Evolutionary conservation across 1,140 invertebrate genomes (phyloP).

Genomic region (Bombus sylvicola): DNA sequence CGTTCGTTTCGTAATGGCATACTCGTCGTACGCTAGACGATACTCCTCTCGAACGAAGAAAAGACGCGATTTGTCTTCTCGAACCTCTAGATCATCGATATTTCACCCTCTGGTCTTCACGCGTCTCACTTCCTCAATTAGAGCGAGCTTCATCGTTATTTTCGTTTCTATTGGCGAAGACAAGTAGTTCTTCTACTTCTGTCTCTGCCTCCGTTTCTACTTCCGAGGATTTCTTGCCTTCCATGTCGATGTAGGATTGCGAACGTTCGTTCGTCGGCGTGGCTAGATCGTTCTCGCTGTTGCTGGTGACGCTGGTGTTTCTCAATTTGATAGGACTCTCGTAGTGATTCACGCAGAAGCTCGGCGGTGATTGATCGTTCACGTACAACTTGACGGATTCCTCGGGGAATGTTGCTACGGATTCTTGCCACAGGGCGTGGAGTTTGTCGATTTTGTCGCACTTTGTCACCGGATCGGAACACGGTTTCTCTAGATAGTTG

Average conservation of each 20-base stretch:
- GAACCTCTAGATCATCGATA: background rate
- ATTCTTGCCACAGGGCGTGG: constrained; percentile 76
- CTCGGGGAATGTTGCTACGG: constrained; percentile 66
- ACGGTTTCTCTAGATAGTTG: constrained; percentile 79
- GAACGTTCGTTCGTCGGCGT: constrained; percentile 77
- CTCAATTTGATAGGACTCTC: constrained; percentile 82
- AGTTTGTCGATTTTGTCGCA: constrained; percentile 81
- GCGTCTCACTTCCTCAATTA: background rate
- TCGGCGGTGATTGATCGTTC: constrained; percentile 71
- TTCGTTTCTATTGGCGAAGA: constrained; percentile 59
- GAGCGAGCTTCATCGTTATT: constrained; percentile 50
- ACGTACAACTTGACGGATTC: constrained; percentile 73
- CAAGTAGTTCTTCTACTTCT: constrained; percentile 67
- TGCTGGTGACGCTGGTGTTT: constrained; percentile 73
- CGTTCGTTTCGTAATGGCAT: too few species aligned
- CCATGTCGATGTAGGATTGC: constrained; percentile 83
- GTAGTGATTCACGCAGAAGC: constrained; percentile 76
- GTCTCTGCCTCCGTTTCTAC: constrained; percentile 56
- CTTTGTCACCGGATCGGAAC: constrained; percentile 75
- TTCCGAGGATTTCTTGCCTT: constrained; percentile 66
- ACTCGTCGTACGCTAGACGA: background rate
- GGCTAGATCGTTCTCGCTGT: constrained; percentile 77
- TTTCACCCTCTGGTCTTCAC: background rate
- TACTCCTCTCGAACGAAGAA: background rate
- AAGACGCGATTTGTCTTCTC: background rate